Base-by-base conservation (phyloP, 2,888 invertebrate species). In the Pemphredon lugubris region DNA sequence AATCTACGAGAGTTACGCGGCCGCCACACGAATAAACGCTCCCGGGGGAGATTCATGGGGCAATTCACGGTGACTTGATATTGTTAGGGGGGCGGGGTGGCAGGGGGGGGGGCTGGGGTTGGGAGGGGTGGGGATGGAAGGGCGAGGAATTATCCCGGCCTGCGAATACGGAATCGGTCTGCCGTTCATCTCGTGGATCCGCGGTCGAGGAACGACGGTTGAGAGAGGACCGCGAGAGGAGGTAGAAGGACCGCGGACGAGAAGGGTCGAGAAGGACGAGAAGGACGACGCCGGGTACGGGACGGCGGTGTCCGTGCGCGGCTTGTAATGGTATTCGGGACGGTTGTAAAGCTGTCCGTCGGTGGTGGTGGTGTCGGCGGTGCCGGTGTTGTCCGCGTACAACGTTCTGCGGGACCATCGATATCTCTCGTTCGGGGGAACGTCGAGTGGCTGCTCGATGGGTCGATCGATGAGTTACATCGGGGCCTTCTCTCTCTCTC, bases 21-120 rank as follows among this genome's bases (percentile, higher is more conserved):
- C 75, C 77, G 77, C 73, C 80, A 37, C 73, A 77, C 79, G 81
- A 81, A 86, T 84, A 83, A 86, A 84, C 79, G 79, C 73, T 81
- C 58, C 26, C 53, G 54, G 50, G 63, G 66, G 74, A 84, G 86
- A 86, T 86, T 83, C 86, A 84, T 84, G 84, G 78, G 60, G 78
- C 82, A 82, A 84, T 86, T 85, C 84, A 76, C 76, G 71, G 71
- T 71, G 79, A 81, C 85, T 83, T 81, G 84, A 86, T 86, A 86
- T 84, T 81, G 83, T 81, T 83, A 79, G 79, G 7, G 26, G 26
- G 7, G 26, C 26, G 4, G 4, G 26, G 26, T 3, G 26, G 26
- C 26, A n/a, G 26, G 7, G 26, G 4, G 4, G 4, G 26, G 26
- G 26, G 26, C 4, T 7, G 26, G 26, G 7, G 26, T 7, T 7